Evolutionary conservation across 2,113 vertebrate genomes (phyloP).

Genomic region (Oxygymnocypris stewartii): DNA sequence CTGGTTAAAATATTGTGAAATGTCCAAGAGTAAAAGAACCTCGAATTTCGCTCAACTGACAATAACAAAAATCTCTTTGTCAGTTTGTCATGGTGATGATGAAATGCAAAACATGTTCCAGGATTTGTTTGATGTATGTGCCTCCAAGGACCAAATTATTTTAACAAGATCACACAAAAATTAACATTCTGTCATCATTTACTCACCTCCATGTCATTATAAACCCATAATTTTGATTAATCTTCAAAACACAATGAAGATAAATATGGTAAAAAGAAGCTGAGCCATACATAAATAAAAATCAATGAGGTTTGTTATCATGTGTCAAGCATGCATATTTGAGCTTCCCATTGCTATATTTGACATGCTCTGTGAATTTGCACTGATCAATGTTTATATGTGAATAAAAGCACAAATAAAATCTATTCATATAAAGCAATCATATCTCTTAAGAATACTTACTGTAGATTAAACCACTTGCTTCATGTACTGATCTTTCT

Average conservation of each 20-base stretch:
- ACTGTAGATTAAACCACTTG: neutral
- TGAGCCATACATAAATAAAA: neutral
- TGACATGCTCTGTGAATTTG: neutral
- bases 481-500: neutral
- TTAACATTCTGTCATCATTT: neutral
- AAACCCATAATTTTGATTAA: neutral
- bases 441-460: neutral
- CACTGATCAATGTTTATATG: neutral
- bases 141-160: too few relatives aligned
- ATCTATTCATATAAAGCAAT: neutral
- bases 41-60: neutral
- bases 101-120: neutral
- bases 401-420: neutral
- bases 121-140: constrained; percentile 8
- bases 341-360: neutral
- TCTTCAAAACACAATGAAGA: neutral
- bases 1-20: neutral
- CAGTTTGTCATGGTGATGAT: neutral
- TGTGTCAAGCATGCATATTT: too few relatives aligned
- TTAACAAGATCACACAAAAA: neutral
- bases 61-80: neutral
- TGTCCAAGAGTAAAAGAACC: neutral
- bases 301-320: neutral
- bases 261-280: neutral
- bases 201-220: neutral